Evolutionary conservation across 2,113 vertebrate species (phyloP), one percentile per base, ranked within the genome.

Genomic region (Platysteira castanea): DNA sequence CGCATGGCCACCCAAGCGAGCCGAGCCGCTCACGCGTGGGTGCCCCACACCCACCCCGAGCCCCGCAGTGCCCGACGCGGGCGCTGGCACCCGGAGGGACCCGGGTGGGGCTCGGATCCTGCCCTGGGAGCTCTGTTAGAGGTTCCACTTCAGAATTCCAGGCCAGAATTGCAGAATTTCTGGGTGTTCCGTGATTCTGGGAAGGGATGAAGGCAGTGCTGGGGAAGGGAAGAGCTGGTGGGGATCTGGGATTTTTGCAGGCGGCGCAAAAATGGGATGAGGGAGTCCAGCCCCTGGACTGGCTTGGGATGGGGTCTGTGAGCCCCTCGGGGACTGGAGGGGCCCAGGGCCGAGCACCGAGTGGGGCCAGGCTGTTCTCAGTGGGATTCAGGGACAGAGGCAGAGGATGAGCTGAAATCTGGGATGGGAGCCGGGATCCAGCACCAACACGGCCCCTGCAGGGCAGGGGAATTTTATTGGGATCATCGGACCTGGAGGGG

Each of bases 51-150:
- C 50, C 77, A 16, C 28, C 41, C 33, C 3, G 1, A 26, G 52
- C 64, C 35, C 84, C 70, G 16, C 1, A 2, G 42, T 1, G 10
- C 60, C 44, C 3, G 3, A 0, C 1, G 11, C 2, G 33, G 33
- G 50, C 8, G n/a, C 18, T 5, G 69, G 39, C 3, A 14, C 69
- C 59, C 3, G 1, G 39, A 5, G 37, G 39, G 24, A 39, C 28
- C 21, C 13, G 22, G 15, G 8, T 10, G 64, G 11, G 37, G 33
- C 44, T n/a, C 1, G 2, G 65, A 15, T 59, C 26, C 80, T 9
- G 42, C 37, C 37, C 41, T 2, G 42, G 11, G 13, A 47, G 46
- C 21, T 41, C 7, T 9, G 0, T 4, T 6, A 8, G 53, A 14
- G 31, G 49, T 20, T 12, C 21, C 2, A 3, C 18, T 0, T 4